Conservation (phyloP, 1,140 invertebrate species). For the Drosophila simulans region DNA sequence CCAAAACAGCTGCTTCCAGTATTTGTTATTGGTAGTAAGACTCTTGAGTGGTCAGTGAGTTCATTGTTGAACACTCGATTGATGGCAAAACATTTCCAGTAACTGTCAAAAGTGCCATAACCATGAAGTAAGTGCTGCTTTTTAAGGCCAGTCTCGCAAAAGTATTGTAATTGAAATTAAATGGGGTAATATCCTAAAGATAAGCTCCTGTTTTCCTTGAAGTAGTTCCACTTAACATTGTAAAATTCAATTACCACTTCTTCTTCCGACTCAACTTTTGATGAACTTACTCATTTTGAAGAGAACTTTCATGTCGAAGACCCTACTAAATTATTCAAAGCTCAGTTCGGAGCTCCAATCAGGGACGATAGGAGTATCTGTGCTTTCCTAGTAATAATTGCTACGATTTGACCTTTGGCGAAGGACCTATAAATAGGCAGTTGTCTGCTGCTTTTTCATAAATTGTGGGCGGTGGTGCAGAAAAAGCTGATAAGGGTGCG, state of each 20-base stretch:
- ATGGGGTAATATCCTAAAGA: too few relatives aligned
- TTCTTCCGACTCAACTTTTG: not conserved
- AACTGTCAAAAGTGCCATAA: constrained; percentile 16
- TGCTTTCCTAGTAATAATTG: constrained; percentile 17
- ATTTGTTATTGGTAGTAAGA: constrained; percentile 1
- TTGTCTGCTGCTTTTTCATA: constrained; percentile 3
- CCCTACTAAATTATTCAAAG: constrained; percentile 21
- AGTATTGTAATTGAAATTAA: not conserved
- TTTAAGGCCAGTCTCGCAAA: not conserved
- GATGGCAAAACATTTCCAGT: constrained; percentile 37
- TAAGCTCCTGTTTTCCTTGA: too few relatives aligned
- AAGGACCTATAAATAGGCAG: constrained; percentile 23
- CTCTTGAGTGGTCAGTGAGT: constrained; percentile 27
- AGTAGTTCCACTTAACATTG: too few relatives aligned
- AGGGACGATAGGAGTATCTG: not conserved
- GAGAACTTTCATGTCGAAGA: not conserved
- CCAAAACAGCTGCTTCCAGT: constrained; percentile 20
- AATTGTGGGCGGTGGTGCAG: constrained; percentile 6
- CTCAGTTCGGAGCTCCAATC: not conserved
- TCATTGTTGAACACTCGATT: constrained; percentile 21
- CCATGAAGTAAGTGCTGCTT: not conserved
- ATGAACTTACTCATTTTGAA: not conserved
- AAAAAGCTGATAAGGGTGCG: constrained; percentile 9
- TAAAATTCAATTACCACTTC: constrained; percentile 4
- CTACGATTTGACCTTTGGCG: constrained; percentile 36